Evolutionary conservation across 2,888 invertebrate species (phyloP), one percentile per base, ranked within the genome.

Genomic region (Glaucopsyche alexis): DNA sequence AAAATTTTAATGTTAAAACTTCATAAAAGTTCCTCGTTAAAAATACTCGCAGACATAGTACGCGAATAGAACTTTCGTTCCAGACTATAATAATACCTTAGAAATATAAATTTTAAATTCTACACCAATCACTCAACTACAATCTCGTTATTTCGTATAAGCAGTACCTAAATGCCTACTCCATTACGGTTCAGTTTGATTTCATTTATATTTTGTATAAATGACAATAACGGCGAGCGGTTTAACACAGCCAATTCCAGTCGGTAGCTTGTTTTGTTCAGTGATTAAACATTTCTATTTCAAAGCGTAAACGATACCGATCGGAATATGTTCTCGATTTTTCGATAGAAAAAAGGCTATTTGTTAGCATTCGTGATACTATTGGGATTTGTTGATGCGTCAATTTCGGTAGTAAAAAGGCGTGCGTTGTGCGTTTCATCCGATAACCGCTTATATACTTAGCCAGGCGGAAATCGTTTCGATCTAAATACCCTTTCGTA

Each of bases 261-360:
- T n/a, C n/a, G 42, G 16, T n/a, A n/a, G 40, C 8, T 7, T n/a
- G 42, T n/a, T 66, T 16, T 8, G 29, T 14, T 14, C 11, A 42
- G 66, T 66, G 16, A 66, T 66, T 66, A 66, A 66, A 66, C 42
- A 66, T 66, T 42, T 19, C 42, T 40, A 66, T 42, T 42, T 42
- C 66, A n/a, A 16, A 66, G 40, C 66, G 42, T 42, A 66, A 42
- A 66, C 42, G 66, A 66, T 42, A 66, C 66, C 40, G 19, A 40
- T 66, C 42, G 40, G 40, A n/a, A 66, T 66, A 66, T 42, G 14
- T 16, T 42, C 66, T 42, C 40, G 42, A 66, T 66, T 42, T 66
- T 66, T 66, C n/a, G 66, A 42, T 42, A n/a, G 66, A 66, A 42
- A 40, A 65, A 65, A 65, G 40, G 40, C 66, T 47, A 7, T 45